Conservation (phyloP, 2,797 vertebrate species). For the Poeciliopsis infans region DNA sequence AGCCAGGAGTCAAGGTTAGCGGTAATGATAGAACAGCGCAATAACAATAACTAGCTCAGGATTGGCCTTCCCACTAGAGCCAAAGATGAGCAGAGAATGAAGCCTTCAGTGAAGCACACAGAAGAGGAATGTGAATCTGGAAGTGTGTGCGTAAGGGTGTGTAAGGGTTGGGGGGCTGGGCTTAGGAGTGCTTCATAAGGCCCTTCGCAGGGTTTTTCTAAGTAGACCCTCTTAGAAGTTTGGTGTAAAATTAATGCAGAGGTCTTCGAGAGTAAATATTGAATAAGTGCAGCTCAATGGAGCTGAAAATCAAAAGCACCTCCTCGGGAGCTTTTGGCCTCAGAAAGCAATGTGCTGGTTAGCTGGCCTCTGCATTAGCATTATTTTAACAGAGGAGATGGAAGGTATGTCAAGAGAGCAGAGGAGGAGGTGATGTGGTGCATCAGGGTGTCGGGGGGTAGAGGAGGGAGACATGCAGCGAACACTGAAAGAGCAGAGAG, state of each 20-base stretch:
- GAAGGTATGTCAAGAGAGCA: slow-evolving; percentile 60
- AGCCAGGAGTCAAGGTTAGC: slow-evolving; percentile 84
- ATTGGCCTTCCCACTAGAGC: slow-evolving; percentile 79
- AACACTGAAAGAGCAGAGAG: slow-evolving; percentile 46
- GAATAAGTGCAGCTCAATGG: slow-evolving; percentile 80
- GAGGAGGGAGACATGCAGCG: slow-evolving; percentile 19
- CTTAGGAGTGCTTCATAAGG: slow-evolving; percentile 59
- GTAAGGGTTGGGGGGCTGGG: not conserved
- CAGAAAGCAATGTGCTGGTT: slow-evolving; percentile 66
- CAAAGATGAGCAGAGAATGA: slow-evolving; percentile 59
- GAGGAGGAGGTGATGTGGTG: slow-evolving; percentile 29
- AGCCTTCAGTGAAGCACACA: slow-evolving; percentile 59
- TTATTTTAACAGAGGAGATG: slow-evolving; percentile 75
- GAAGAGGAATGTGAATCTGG: slow-evolving; percentile 39
- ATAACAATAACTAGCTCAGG: slow-evolving; percentile 78
- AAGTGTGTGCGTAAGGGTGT: slow-evolving; percentile 16
- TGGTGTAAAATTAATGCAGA: slow-evolving; percentile 77
- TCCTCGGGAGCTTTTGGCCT: slow-evolving; percentile 79
- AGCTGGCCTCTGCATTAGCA: slow-evolving; percentile 81
- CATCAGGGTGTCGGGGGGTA: not conserved
- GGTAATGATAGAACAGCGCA: slow-evolving; percentile 78
- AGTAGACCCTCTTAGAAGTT: slow-evolving; percentile 69
- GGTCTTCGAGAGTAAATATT: slow-evolving; percentile 83
- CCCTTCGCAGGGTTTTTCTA: slow-evolving; percentile 57
- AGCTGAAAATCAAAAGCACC: slow-evolving; percentile 77